A percentile compares a stretch with the other conserved stretches of the same genome.
Evolutionary conservation across 2,797 vertebrate species (phyloP).

Genomic region (Lepus oiostolus): DNA sequence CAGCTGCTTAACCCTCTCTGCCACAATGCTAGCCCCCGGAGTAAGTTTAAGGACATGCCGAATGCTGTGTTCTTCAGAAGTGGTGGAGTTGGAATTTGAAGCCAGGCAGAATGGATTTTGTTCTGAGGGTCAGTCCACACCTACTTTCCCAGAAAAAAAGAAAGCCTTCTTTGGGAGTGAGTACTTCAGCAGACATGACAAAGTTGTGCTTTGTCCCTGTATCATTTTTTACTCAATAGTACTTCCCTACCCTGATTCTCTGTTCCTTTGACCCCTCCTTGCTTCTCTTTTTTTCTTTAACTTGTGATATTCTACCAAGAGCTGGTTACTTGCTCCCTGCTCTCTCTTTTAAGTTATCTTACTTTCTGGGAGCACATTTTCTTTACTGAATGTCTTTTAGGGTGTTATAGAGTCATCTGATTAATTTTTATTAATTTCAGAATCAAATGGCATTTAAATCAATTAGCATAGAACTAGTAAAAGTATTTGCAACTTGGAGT

Average conservation of each 20-base stretch:
- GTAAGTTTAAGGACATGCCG: background rate
- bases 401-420: background rate
- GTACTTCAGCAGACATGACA: background rate
- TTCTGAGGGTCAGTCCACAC: background rate
- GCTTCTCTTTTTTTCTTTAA: background rate
- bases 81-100: conserved; percentile 4
- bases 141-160: background rate
- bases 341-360: background rate
- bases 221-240: background rate
- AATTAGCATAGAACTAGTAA: background rate
- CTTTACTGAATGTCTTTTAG: conserved; percentile 47
- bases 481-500: background rate
- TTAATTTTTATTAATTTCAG: conserved; percentile 40
- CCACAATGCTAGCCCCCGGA: too few species aligned
- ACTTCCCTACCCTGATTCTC: background rate
- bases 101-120: background rate
- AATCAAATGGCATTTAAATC: background rate
- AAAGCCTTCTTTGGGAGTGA: background rate
- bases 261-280: background rate
- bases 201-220: background rate
- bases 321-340: background rate
- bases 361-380: background rate
- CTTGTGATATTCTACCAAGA: background rate
- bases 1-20: too few species aligned
- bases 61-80: background rate